Evolutionary conservation across 2,113 vertebrate species (phyloP).

Genomic region (Micromys minutus): DNA sequence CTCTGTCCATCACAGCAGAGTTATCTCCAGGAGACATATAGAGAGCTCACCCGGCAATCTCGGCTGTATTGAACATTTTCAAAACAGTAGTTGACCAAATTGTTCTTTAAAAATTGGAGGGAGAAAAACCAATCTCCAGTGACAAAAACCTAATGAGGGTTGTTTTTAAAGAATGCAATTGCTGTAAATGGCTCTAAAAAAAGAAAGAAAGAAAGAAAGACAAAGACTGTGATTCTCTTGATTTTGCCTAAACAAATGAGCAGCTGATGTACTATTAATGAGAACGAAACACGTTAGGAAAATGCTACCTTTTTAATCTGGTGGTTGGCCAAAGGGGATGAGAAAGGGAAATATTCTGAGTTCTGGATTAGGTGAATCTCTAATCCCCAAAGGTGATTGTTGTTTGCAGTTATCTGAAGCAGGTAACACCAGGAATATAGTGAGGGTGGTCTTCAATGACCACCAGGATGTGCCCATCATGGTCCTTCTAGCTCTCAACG

Average conservation of each 20-base stretch:
- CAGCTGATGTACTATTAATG: constrained; percentile 78
- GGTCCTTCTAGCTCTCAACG: constrained; percentile 65
- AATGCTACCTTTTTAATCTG: constrained; percentile 15
- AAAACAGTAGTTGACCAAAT: constrained; percentile 84
- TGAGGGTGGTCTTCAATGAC: constrained; percentile 30
- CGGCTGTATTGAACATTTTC: constrained; percentile 81
- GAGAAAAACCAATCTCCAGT: background rate
- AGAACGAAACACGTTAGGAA: constrained; percentile 74
- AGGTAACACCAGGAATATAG: constrained; percentile 14
- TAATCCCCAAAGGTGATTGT: background rate
- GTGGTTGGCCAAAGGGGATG: background rate
- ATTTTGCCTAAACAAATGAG: constrained; percentile 71
- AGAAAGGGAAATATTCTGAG: background rate
- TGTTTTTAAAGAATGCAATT: constrained; percentile 60
- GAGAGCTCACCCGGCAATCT: constrained; percentile 88
- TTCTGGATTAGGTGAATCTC: background rate
- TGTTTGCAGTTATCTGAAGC: constrained; percentile 45
- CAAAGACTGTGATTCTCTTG: background rate
- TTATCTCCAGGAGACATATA: constrained; percentile 87
- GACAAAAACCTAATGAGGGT: constrained; percentile 43
- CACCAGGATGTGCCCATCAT: background rate
- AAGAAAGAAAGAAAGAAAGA: background rate
- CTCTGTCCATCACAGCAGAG: constrained; percentile 86
- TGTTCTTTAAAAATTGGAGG: constrained; percentile 69
- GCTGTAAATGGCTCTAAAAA: constrained; percentile 1